phyloP scores from a whole-genome alignment of 2,888 invertebrate genomes.

The Drosophila nigricruria region DNA sequence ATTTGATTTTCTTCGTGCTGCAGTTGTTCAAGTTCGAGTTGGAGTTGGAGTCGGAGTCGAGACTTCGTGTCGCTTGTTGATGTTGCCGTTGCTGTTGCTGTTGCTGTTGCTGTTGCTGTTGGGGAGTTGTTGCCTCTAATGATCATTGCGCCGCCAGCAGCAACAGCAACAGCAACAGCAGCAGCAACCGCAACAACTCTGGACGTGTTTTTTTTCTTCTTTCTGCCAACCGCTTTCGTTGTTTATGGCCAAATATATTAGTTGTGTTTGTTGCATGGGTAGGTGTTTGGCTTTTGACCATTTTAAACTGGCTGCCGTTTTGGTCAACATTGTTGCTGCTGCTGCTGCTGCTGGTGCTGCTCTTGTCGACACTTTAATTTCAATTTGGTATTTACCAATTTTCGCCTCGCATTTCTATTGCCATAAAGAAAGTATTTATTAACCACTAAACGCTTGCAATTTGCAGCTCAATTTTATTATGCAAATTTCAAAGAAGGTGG shows the following conservation, averaged over 20 bases:
- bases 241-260: constrained; percentile 80
- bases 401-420: constrained; percentile 54
- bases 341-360: constrained; percentile 34
- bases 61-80: constrained; percentile 18
- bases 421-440: constrained; percentile 73
- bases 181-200: constrained; percentile 9
- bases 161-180: background rate
- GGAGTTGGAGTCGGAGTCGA: constrained; percentile 32
- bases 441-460: constrained; percentile 49
- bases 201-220: constrained; percentile 35
- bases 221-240: constrained; percentile 64
- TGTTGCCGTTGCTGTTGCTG: constrained; percentile 28
- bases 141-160: constrained; percentile 51
- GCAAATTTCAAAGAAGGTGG: constrained; percentile 57
- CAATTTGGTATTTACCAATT: constrained; percentile 72
- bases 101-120: constrained; percentile 22
- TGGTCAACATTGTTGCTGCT: constrained; percentile 27
- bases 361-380: constrained; percentile 74
- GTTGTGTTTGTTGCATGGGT: constrained; percentile 60
- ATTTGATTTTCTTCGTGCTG: constrained; percentile 74
- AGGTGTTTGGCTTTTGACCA: constrained; percentile 69
- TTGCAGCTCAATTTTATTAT: constrained; percentile 57
- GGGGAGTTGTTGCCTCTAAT: constrained; percentile 43
- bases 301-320: constrained; percentile 70
- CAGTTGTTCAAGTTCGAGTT: constrained; percentile 28